These are phyloP conservation scores for Tiphia femorata DNA, from an alignment of 2,888 invertebrate species.

Conservation along the genomic window DNA sequence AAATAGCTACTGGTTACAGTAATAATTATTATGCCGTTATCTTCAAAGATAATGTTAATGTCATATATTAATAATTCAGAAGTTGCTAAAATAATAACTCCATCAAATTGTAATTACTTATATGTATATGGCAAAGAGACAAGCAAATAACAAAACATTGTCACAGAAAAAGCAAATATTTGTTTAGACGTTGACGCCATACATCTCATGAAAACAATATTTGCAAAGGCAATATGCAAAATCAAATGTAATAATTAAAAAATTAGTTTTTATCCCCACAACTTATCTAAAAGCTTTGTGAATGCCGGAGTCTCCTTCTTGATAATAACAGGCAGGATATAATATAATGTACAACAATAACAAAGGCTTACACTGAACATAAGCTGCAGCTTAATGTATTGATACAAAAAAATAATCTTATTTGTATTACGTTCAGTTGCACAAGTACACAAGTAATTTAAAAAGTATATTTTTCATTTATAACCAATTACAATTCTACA, in stretches of 20 bases:
- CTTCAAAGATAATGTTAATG: no score
- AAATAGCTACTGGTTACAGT: no score
- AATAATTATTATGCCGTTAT: no score
- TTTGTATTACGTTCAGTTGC: constrained; percentile 15
- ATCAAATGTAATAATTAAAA: constrained; percentile 5
- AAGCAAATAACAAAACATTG: no score
- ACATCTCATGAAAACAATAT: no score
- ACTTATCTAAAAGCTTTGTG: constrained; percentile 31
- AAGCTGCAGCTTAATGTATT: constrained; percentile 11
- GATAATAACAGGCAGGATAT: constrained; percentile 13
- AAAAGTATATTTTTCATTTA: background rate
- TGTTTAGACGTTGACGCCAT: no score
- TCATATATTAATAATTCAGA: no score
- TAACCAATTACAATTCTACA: background rate
- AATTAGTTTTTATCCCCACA: constrained; percentile 8
- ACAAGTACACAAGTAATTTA: background rate
- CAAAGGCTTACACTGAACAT: constrained; percentile 7
- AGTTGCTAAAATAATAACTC: no score
- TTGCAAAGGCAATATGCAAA: no score
- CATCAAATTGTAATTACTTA: no score
- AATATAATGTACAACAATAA: background rate
- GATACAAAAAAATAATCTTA: constrained; percentile 6
- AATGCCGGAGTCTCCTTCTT: constrained; percentile 38
- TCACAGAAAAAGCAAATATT: no score
- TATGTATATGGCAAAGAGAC: background rate